A percentile compares a stretch with the other conserved stretches of the same genome.
Evolutionary conservation across 2,113 vertebrate species (phyloP).

Genomic region (Salvelinus namaycush): DNA sequence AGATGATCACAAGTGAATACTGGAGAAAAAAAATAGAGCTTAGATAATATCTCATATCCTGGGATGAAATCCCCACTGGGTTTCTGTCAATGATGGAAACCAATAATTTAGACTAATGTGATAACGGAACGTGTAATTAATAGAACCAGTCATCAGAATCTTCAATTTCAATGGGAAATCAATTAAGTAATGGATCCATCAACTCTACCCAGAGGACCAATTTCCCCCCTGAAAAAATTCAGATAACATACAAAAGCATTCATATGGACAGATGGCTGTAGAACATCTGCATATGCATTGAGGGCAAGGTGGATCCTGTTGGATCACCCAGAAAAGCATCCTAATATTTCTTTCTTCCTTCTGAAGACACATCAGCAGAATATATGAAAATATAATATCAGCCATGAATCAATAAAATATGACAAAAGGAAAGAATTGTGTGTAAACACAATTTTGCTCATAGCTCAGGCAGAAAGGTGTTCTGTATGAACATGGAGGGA

Average conservation of each 20-base stretch:
- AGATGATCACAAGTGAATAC: not conserved
- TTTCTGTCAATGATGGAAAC: slow-evolving; percentile 1
- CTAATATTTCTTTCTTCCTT: slow-evolving; percentile 14
- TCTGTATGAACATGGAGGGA: slow-evolving; percentile 24
- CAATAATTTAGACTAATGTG: slow-evolving; percentile 23
- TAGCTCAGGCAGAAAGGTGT: slow-evolving; percentile 28
- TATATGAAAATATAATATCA: slow-evolving; percentile 30
- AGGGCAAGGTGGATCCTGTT: slow-evolving; percentile 7
- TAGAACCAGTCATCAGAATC: slow-evolving; percentile 8
- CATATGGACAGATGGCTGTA: slow-evolving; percentile 30
- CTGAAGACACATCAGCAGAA: slow-evolving; percentile 31
- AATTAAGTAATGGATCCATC: slow-evolving; percentile 36
- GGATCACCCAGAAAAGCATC: slow-evolving; percentile 23
- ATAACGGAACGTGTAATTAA: slow-evolving; percentile 26
- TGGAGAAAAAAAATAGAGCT: not conserved
- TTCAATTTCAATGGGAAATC: slow-evolving; percentile 38
- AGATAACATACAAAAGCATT: slow-evolving; percentile 21
- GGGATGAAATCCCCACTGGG: not conserved
- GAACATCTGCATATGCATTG: slow-evolving; percentile 26
- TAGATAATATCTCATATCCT: not conserved
- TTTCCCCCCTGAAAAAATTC: slow-evolving; percentile 21
- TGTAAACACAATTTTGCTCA: slow-evolving; percentile 23
- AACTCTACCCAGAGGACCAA: slow-evolving; percentile 12
- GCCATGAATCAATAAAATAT: slow-evolving; percentile 53
- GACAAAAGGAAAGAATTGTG: slow-evolving; percentile 20